Evolutionary conservation across 2,888 invertebrate species (phyloP), one percentile per base, ranked within the genome.

Genomic region (Eumerus sabulonum): DNA sequence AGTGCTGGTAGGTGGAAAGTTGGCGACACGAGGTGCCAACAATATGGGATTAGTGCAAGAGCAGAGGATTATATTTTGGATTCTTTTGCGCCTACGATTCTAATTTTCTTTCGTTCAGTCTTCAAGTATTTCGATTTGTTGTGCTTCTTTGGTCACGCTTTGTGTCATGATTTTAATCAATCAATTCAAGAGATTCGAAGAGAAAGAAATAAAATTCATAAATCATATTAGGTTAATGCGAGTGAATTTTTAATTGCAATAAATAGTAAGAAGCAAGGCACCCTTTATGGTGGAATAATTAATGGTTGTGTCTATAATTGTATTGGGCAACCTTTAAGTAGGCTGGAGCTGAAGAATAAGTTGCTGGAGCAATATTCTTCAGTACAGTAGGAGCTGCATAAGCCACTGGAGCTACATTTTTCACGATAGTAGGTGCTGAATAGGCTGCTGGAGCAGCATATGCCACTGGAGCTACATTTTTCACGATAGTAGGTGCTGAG

Each of bases 401-500:
- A 14, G 83, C 47, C 9, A 81, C 73, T 9, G 85, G 83, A 0
- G 83, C 54, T 35, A 64, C 51, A 40, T 40, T n/a, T 27, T 27
- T 27, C 3, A n/a, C 12, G 3, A n/a, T 40, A n/a, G 5, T 38
- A 44, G 66, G 44, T 9, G 38, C 14, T 4, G 59, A 59, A 12
- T 45, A 74, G 40, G 45, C 45, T 64, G 45, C 45, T 64, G 76
- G 67, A 42, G 60, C 44, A 40, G 67, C 53, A 14, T 62, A 60
- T 9, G 17, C 9, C 12, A 62, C 74, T 48, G 76, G 59, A 19
- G 66, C 48, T 17, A 60, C 63, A 9, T 47, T 27, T 50, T 67
- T 74, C 1, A 62, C 60, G 27, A 67, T 71, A 48, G 81, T 13
- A 14, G 82, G 83, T 18, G 81, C 59, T 36, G 66, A 62, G 51